These are phyloP conservation scores for Diploptera punctata DNA, from an alignment of 2,888 invertebrate species.

Conservation along the genomic window DNA sequence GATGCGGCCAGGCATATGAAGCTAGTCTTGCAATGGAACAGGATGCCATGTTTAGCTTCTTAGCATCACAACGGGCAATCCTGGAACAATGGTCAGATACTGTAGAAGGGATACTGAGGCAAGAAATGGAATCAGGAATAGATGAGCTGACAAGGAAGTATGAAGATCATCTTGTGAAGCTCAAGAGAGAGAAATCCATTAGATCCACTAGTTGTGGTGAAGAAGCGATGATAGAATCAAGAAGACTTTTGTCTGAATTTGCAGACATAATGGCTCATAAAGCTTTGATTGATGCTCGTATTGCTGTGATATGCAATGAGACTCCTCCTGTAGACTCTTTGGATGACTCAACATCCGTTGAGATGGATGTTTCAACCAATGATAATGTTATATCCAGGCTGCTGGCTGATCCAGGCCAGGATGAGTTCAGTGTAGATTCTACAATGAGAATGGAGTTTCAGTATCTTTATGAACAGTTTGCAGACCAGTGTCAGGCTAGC, in stretches of 20 bases:
- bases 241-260: conserved; percentile 66
- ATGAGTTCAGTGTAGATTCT: conserved; percentile 53
- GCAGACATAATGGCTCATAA: conserved; percentile 77
- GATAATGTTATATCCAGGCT: conserved; percentile 14
- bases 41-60: conserved; percentile 62
- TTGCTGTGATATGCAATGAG: conserved; percentile 70
- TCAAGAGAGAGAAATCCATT: conserved; percentile 55
- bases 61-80: conserved; percentile 71
- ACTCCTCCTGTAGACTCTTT: conserved; percentile 14
- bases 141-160: conserved; percentile 71
- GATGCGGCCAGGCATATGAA: conserved; percentile 74
- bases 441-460: conserved; percentile 64
- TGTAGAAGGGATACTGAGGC: conserved; percentile 72
- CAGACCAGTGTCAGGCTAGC: conserved; percentile 66
- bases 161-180: conserved; percentile 66
- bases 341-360: conserved; percentile 47
- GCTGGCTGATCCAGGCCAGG: conserved; percentile 17
- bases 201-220: conserved; percentile 37
- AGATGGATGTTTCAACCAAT: neutral
- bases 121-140: conserved; percentile 75
- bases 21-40: conserved; percentile 62
- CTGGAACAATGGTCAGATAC: conserved; percentile 78
- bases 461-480: conserved; percentile 69
- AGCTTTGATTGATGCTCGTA: conserved; percentile 77
- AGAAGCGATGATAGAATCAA: conserved; percentile 46